Percentiles rank a stretch among this genome's conserved stretches.
phyloP scores from a whole-genome alignment of 92 coral and sea anemone genomes.

The Zoanthus sansibaricus region DNA sequence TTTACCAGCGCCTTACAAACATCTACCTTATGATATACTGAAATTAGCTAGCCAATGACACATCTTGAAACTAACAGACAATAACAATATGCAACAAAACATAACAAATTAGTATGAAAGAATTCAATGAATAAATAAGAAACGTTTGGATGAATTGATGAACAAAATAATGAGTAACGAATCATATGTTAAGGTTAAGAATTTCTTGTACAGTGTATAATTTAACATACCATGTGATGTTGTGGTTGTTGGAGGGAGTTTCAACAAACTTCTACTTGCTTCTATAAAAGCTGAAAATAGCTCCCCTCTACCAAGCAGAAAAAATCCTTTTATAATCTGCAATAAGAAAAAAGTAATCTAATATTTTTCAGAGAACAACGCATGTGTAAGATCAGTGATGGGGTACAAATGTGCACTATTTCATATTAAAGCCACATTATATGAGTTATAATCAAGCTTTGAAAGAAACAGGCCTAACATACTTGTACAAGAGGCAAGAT shows the following conservation, averaged over 20 bases:
- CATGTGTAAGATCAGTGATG: neutral
- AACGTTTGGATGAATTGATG: no score
- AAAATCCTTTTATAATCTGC: constrained; percentile 91
- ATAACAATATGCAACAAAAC: no score
- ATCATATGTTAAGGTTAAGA: neutral
- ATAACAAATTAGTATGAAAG: no score
- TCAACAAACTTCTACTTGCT: constrained; percentile 80
- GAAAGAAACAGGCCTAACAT: no score
- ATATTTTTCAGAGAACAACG: neutral
- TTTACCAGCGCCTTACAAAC: no score
- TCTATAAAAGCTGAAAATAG: constrained; percentile 92
- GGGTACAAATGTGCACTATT: neutral
- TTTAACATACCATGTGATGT: constrained; percentile 87
- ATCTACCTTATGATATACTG: no score
- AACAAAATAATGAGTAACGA: neutral
- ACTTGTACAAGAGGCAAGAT: neutral
- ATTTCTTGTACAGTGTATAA: neutral
- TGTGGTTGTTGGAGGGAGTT: constrained; percentile 85
- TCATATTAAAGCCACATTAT: neutral
- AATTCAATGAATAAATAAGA: no score
- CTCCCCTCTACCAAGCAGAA: constrained; percentile 97
- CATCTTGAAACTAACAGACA: no score
- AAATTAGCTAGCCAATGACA: no score
- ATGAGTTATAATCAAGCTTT: no score
- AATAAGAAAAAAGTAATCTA: neutral